Evolutionary conservation across 2,113 vertebrate species (phyloP).

Genomic region (Thamnophis sirtalis): DNA sequence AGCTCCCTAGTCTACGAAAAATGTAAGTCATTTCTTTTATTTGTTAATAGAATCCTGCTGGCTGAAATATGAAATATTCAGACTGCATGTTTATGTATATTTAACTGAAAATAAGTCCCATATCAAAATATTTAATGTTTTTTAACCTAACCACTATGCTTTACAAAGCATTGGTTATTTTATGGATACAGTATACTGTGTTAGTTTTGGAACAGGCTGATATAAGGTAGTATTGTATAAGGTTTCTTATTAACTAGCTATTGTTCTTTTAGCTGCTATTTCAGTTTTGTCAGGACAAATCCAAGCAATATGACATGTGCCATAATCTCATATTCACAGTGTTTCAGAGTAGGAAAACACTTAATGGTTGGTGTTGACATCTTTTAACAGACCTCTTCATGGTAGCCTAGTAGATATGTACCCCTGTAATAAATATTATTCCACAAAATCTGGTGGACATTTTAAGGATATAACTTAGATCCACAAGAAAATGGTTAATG

Average conservation of each 20-base stretch:
- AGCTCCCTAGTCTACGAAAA: slow-evolving; percentile 87
- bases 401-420: background rate
- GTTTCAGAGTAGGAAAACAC: background rate
- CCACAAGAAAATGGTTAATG: background rate
- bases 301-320: background rate
- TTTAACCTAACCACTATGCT: background rate
- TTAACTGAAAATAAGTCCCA: background rate
- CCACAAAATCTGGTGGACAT: background rate
- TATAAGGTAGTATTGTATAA: background rate
- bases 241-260: background rate
- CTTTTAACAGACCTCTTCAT: background rate
- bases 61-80: background rate
- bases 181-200: background rate
- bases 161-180: background rate
- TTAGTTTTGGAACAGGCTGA: background rate
- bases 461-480: background rate
- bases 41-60: background rate
- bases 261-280: background rate
- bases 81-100: background rate
- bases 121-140: background rate
- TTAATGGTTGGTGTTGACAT: background rate
- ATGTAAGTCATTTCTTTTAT: slow-evolving; percentile 76
- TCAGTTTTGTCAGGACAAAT: background rate
- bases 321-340: background rate
- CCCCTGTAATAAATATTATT: background rate